Evolutionary conservation across 2,113 vertebrate species (phyloP).

Genomic region (Tinamus guttatus): DNA sequence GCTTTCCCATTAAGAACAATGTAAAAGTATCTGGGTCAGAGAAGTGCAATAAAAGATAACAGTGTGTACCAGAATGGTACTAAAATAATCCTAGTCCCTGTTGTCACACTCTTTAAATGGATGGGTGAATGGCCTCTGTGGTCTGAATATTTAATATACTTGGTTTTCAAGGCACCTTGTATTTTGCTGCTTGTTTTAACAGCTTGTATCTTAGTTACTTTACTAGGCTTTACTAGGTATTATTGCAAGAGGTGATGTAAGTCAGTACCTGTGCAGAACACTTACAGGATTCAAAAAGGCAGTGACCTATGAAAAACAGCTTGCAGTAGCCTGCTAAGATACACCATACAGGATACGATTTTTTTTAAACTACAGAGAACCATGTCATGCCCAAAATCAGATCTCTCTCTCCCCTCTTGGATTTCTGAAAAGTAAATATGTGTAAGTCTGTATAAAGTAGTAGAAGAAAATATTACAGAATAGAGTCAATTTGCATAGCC

Average conservation of each 20-base stretch:
- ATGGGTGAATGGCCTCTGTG: not conserved
- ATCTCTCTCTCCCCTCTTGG: not conserved
- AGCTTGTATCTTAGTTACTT: not conserved
- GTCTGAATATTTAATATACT: not conserved
- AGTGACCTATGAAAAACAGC: not conserved
- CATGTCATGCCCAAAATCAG: rapidly evolving
- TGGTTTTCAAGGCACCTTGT: not conserved
- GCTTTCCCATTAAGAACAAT: constrained; percentile 1
- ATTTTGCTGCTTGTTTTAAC: not conserved
- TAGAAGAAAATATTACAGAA: not conserved
- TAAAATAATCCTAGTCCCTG: not conserved
- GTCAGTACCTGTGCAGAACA: not conserved
- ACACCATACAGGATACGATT: not conserved
- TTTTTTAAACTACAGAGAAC: not conserved
- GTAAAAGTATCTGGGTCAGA: constrained; percentile 28
- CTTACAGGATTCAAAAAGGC: not conserved
- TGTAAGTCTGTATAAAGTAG: not conserved
- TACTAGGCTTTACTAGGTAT: not conserved
- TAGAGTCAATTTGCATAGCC: not conserved
- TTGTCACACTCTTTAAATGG: not conserved
- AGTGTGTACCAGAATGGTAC: not conserved
- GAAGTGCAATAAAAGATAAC: constrained; percentile 1
- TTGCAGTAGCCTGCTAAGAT: not conserved
- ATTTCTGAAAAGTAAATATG: not conserved
- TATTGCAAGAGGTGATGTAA: not conserved